Percentiles rank a stretch among this genome's conserved stretches.
Conservation (phyloP, 2,113 vertebrate genomes). For the Serilophus lunatus region DNA sequence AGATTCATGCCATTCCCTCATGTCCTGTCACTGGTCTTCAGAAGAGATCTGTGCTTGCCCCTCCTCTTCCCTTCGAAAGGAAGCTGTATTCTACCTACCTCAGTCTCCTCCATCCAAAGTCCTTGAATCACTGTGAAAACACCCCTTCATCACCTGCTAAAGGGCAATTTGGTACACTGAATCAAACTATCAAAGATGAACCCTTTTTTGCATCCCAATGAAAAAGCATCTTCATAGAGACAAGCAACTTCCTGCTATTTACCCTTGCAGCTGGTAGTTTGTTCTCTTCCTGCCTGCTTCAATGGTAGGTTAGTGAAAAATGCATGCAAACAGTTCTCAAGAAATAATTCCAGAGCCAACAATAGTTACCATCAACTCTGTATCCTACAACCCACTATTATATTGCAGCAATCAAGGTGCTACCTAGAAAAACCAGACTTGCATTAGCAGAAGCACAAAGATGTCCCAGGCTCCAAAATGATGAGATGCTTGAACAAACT, state of each 20-base stretch:
- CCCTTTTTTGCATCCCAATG: not conserved
- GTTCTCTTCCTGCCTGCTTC: not conserved
- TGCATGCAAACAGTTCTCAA: not conserved
- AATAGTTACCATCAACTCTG: not conserved
- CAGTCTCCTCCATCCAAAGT: not conserved
- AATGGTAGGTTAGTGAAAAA: not conserved
- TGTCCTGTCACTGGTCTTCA: not conserved
- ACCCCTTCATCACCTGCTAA: not conserved
- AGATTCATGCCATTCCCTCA: not conserved
- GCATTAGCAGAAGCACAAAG: not conserved
- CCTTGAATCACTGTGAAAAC: not conserved
- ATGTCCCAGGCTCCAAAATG: not conserved
- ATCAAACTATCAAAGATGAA: not conserved
- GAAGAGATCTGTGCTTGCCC: not conserved
- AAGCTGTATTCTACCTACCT: not conserved
- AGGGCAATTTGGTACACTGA: not conserved
- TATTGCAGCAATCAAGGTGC: not conserved
- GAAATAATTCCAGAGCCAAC: not conserved
- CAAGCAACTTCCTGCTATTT: not conserved
- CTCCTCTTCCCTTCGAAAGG: not conserved
- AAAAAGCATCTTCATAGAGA: not conserved
- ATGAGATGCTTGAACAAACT: not conserved
- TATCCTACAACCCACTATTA: not conserved
- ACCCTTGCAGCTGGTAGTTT: not conserved
- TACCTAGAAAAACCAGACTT: not conserved